Evolutionary conservation across 2,888 invertebrate genomes (phyloP).

Genomic region (Amphipoea lucens): DNA sequence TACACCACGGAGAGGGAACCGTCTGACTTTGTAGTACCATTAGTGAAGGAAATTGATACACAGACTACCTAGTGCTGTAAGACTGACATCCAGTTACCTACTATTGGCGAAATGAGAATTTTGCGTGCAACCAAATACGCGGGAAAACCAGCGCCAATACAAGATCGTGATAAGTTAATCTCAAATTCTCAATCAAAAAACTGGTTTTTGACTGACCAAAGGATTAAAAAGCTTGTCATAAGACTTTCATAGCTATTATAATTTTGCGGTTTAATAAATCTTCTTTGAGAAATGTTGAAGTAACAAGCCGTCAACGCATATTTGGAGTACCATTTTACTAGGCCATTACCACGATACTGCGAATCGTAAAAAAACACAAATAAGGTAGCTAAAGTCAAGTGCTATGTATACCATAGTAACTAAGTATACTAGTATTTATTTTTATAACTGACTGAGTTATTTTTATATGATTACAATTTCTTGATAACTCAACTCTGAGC

Average conservation of each 20-base stretch:
- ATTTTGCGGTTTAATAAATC: background rate
- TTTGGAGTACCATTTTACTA: background rate
- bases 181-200: background rate
- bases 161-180: background rate
- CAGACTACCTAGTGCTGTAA: background rate
- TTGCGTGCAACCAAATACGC: background rate
- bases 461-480: slow-evolving; percentile 15
- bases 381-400: background rate
- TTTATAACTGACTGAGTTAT: background rate
- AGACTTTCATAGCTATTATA: background rate
- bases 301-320: background rate
- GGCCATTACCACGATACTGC: background rate
- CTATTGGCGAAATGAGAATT: background rate
- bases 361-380: slow-evolving; percentile 7
- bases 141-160: background rate
- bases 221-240: background rate
- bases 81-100: background rate
- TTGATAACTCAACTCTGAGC: slow-evolving; percentile 8
- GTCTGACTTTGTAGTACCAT: too few relatives aligned
- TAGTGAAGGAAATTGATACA: background rate
- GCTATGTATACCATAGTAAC: slow-evolving; percentile 2
- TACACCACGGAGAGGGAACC: background rate
- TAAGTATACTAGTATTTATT: background rate
- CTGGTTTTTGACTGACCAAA: background rate
- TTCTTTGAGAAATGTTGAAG: background rate